Conservation (phyloP, 1,140 invertebrate genomes). For the Drosophila nannoptera region DNA sequence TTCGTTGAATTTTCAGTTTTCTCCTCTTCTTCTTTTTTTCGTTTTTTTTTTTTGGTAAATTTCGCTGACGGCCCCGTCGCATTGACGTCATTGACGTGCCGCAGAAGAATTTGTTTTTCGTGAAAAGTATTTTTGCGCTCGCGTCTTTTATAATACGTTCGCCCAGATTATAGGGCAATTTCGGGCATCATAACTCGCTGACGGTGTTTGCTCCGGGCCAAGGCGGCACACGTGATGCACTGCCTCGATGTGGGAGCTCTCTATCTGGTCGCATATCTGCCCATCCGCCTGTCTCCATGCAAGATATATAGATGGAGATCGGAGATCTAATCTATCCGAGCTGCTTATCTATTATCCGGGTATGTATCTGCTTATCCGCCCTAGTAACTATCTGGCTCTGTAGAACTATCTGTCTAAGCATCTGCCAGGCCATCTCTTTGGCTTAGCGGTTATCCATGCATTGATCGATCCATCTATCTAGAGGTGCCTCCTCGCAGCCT, state of each 20-base stretch:
- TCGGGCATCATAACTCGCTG: slow-evolving; percentile 20
- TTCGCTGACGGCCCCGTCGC: slow-evolving; percentile 57
- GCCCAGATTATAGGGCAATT: slow-evolving; percentile 27
- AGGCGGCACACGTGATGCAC: not conserved
- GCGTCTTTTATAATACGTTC: slow-evolving; percentile 35
- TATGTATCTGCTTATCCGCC: not conserved
- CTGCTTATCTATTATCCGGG: not conserved
- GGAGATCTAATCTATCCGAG: no score
- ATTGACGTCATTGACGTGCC: slow-evolving; percentile 74
- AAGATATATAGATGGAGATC: no score
- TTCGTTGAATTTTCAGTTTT: slow-evolving; percentile 15
- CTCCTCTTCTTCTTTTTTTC: slow-evolving; percentile 4
- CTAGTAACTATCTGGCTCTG: not conserved
- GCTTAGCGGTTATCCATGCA: no score
- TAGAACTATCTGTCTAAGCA: not conserved
- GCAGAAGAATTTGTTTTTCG: slow-evolving; percentile 75
- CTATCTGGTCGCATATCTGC: not conserved
- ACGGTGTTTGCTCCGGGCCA: slow-evolving; percentile 3
- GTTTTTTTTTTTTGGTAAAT: slow-evolving; percentile 41
- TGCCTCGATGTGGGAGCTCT: no score
- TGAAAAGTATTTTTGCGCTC: slow-evolving; percentile 67
- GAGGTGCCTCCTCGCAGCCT: no score
- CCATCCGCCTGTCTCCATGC: not conserved
- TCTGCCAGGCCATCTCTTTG: no score
- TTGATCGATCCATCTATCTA: not conserved